Evolutionary conservation across 2,113 vertebrate genomes (phyloP).

Genomic region (Carassius carassius): DNA sequence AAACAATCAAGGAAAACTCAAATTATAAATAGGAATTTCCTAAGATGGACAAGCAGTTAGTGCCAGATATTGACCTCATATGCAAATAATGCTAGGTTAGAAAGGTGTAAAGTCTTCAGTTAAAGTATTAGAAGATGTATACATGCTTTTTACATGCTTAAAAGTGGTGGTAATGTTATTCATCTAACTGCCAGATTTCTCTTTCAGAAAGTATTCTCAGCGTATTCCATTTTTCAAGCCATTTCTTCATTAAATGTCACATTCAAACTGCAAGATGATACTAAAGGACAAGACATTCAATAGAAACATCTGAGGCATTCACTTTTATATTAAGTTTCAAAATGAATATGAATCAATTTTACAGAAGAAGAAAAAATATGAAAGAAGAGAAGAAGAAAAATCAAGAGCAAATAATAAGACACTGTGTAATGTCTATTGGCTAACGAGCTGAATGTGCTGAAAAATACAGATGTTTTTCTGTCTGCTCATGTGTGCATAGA

Average conservation of each 20-base stretch:
- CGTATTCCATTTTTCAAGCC: background rate
- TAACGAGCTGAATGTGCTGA: conserved; percentile 19
- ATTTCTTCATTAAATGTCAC: background rate
- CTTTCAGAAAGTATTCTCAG: no score
- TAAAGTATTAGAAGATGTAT: background rate
- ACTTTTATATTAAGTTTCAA: background rate
- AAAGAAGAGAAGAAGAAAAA: background rate
- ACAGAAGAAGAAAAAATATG: background rate
- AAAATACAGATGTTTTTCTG: conserved; percentile 17
- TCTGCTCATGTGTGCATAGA: background rate
- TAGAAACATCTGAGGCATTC: conserved; percentile 6
- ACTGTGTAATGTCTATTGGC: conserved; percentile 6
- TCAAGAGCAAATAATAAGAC: background rate
- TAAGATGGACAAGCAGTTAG: background rate
- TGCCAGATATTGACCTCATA: background rate
- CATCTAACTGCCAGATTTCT: background rate
- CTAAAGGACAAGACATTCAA: conserved; percentile 9
- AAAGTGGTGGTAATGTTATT: background rate
- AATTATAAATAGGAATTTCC: background rate
- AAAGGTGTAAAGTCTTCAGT: background rate
- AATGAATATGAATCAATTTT: background rate
- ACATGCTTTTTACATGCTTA: background rate
- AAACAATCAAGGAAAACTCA: background rate
- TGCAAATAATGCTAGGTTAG: background rate
- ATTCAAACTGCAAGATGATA: background rate